These are phyloP conservation scores for Piprites chloris DNA, from an alignment of 2,113 vertebrate genomes.

Conservation along the genomic window DNA sequence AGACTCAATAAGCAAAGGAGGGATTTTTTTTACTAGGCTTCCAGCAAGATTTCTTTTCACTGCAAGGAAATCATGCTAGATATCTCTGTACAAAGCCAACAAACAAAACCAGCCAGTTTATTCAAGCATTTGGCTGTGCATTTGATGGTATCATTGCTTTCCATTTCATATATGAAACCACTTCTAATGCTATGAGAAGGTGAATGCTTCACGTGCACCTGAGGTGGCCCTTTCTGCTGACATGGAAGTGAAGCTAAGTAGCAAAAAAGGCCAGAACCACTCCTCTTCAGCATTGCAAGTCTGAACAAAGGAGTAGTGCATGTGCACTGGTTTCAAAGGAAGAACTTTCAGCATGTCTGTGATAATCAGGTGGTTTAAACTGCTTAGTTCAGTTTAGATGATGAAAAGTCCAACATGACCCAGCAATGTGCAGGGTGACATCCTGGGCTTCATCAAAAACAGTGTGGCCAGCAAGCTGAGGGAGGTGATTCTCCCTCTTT, in stretches of 20 bases:
- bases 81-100: background rate
- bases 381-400: background rate
- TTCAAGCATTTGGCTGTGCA: background rate
- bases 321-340: accelerated
- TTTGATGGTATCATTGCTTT: background rate
- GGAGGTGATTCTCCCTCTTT: background rate
- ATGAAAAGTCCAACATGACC: background rate
- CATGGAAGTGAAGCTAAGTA: background rate
- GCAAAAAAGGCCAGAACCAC: background rate
- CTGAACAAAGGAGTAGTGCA: background rate
- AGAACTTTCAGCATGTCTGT: background rate
- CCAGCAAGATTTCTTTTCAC: background rate
- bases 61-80: background rate
- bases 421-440: background rate
- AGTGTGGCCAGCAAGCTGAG: background rate
- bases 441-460: background rate
- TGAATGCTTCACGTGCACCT: background rate
- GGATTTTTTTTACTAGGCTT: background rate
- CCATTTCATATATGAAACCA: background rate
- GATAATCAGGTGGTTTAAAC: background rate
- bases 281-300: background rate
- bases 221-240: background rate
- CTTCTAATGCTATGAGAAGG: background rate
- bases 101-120: background rate
- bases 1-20: conserved; percentile 23